Percentiles rank a stretch among this genome's conserved stretches.
phyloP scores from a whole-genome alignment of 2,113 vertebrate species.

The Hyperopisus bebe region DNA sequence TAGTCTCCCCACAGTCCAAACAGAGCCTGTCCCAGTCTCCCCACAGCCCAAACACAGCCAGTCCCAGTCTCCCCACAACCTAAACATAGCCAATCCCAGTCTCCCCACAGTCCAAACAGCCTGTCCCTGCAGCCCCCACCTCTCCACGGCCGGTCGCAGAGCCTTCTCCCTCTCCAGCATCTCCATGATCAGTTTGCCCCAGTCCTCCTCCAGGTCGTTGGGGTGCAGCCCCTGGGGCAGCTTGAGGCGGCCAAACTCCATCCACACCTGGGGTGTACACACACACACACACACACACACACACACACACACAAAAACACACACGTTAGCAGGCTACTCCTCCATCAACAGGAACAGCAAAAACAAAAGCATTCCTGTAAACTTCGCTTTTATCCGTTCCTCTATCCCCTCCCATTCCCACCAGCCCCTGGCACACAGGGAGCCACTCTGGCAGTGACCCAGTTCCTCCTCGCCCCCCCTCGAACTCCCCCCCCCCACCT shows the following conservation, averaged over 20 bases:
- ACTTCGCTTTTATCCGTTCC: not conserved
- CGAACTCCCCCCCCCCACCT: conserved; percentile 76
- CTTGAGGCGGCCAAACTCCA: conserved; percentile 93
- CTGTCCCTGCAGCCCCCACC: conserved; percentile 42
- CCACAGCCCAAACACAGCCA: not conserved
- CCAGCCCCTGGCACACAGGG: not conserved
- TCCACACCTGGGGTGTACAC: conserved; percentile 73
- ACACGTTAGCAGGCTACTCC: not conserved
- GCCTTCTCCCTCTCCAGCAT: conserved; percentile 96
- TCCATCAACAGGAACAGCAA: not conserved
- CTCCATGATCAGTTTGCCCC: conserved; percentile 96
- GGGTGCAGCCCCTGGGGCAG: conserved; percentile 89
- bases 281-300: conserved; percentile 23
- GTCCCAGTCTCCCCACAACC: conserved; percentile 77
- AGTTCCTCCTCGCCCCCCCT: not conserved
- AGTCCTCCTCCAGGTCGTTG: conserved; percentile 91
- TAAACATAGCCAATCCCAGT: not conserved
- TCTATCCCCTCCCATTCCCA: not conserved
- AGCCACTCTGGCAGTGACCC: not conserved
- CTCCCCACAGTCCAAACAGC: not conserved
- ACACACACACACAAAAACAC: not conserved
- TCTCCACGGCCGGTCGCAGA: conserved; percentile 85
- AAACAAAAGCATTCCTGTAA: not conserved
- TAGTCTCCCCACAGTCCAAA: not conserved
- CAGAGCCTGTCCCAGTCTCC: not conserved